Base-by-base conservation (phyloP, 1,140 invertebrate species). In the Papilio helenus region DNA sequence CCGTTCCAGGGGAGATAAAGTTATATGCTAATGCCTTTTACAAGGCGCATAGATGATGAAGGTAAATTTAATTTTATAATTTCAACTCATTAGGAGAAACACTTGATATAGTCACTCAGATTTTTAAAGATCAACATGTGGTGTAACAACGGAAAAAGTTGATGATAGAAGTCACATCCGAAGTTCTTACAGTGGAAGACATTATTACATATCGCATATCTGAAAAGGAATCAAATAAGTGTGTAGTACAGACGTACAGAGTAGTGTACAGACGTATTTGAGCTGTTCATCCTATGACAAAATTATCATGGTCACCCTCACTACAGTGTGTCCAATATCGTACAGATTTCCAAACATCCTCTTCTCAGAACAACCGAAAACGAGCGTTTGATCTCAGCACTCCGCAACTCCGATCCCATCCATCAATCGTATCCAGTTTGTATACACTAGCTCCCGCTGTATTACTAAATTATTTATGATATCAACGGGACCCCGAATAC, bases 341-440 rank as follows among this genome's bases (percentile, higher is more conserved):
- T n/a, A 46, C 71, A 18, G 3, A 5, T 39, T n/a, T 72, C 34
- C 34, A 12, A 44, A 42, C 39, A 44, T 72, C 10, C 39, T 42
- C 18, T 74, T 49, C 42, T 18, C 44, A 44, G 44, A 73, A 73
- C 26, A 44, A 12, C 72, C 34, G 42, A 49, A 44, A 73, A 12
- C 34, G 34, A 39, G 34, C 72, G 72, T 73, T 51, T 74, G 72
- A 51, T 49, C n/a, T 74, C 72, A 20, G 44, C 42, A 49, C 5
- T 44, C 20, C 44, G 42, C 42, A 44, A 14, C n/a, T 18, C 42
- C n/a, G 71, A 23, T 18, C 29, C 68, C 71, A 39, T 42, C 61
- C 61, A 44, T 46, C 72, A n/a, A 46, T 51, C 72, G 18, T 73
- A 44, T n/a, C 9, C 7, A 73, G 49, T 74, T 74, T 74, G 10